Evolutionary conservation across 1,140 invertebrate species (phyloP).

Genomic region (Mya arenaria): DNA sequence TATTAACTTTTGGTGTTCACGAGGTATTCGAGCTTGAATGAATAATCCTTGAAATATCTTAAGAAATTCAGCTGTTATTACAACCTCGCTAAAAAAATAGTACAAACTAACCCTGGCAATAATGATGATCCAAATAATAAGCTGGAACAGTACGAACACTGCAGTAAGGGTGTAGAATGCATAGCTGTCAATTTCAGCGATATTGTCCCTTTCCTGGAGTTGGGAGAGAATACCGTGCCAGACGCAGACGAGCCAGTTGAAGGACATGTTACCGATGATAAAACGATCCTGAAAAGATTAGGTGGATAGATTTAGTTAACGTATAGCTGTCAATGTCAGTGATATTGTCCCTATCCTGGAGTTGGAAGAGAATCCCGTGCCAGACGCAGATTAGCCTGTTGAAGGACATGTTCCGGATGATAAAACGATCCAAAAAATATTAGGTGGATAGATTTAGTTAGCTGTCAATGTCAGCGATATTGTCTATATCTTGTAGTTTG

Average conservation of each 20-base stretch:
- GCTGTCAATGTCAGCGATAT: neutral
- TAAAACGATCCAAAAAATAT: slow-evolving; percentile 71
- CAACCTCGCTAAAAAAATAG: neutral
- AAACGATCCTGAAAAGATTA: slow-evolving; percentile 69
- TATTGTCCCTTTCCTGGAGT: neutral
- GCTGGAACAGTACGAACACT: slow-evolving; percentile 7
- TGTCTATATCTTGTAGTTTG: neutral
- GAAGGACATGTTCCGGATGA: slow-evolving; percentile 69
- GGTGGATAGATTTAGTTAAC: no score
- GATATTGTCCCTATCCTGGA: no score
- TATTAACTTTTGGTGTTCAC: no score
- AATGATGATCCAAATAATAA: slow-evolving; percentile 8
- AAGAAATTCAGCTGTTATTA: no score
- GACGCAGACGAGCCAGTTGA: slow-evolving; percentile 69
- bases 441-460: neutral
- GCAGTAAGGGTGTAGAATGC: slow-evolving; percentile 18
- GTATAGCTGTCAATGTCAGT: no score
- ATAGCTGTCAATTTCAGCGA: neutral
- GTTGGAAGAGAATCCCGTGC: no score
- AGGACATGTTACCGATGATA: slow-evolving; percentile 69
- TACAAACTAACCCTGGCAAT: slow-evolving; percentile 15
- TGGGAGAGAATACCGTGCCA: slow-evolving; percentile 71
- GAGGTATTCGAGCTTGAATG: no score
- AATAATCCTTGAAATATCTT: no score
- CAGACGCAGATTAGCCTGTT: slow-evolving; percentile 71